phyloP scores from a whole-genome alignment of 2,113 vertebrate species.

The Gnathonemus longibarbis region DNA sequence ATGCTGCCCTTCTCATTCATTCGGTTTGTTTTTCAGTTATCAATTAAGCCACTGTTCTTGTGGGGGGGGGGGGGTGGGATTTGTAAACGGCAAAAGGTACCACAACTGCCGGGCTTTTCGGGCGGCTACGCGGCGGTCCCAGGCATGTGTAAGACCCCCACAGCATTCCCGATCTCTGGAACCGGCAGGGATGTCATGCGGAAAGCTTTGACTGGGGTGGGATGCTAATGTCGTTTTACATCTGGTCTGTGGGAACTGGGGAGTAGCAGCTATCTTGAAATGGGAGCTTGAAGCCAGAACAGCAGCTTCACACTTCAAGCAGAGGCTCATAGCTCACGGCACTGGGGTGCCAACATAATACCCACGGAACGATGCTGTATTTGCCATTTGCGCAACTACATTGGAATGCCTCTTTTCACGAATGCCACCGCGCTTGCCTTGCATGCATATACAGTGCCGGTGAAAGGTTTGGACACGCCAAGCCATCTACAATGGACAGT shows the following conservation, averaged over 20 bases:
- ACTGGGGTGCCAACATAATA: background rate
- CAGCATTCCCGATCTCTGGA: slow-evolving; percentile 24
- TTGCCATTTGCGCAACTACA: background rate
- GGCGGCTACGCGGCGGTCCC: slow-evolving; percentile 43
- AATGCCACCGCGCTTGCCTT: background rate
- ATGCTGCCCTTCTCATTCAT: slow-evolving; percentile 28
- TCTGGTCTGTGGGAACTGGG: background rate
- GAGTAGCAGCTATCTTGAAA: background rate
- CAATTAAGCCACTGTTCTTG: slow-evolving; percentile 24
- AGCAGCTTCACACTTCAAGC: background rate
- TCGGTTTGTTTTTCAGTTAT: slow-evolving; percentile 30
- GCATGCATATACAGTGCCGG: background rate
- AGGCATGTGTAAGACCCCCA: slow-evolving; percentile 22
- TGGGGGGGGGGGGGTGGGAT: background rate
- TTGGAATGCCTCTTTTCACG: background rate
- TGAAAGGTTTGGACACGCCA: background rate
- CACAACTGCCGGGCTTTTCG: background rate
- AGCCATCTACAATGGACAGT: background rate
- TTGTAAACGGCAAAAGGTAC: background rate
- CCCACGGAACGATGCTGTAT: background rate
- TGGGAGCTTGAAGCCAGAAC: background rate
- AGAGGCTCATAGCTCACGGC: background rate
- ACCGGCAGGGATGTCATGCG: slow-evolving; percentile 15
- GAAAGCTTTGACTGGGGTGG: background rate
- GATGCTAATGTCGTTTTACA: background rate